These are phyloP conservation scores for Nematolebias whitei DNA, from an alignment of 2,113 vertebrate genomes.

Conservation along the genomic window DNA sequence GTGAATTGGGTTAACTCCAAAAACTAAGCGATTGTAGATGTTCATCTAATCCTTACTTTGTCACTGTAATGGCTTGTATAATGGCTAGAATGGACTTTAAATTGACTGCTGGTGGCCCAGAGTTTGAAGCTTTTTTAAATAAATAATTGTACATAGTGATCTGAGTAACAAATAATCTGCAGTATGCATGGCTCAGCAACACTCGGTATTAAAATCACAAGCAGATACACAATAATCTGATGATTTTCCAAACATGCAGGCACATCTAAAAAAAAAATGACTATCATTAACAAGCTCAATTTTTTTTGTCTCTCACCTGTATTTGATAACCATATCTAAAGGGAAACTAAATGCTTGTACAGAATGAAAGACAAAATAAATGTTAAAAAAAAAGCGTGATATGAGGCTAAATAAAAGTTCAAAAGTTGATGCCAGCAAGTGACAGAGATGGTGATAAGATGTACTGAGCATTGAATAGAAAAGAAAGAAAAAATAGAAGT, in stretches of 20 bases:
- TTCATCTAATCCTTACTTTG: too few species aligned
- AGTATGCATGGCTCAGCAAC: conserved; percentile 14
- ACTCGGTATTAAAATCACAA: conserved; percentile 11
- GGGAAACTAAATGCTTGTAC: conserved; percentile 10
- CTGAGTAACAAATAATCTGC: conserved; percentile 27
- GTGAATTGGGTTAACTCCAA: too few species aligned
- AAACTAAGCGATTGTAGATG: too few species aligned
- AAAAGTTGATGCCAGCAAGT: conserved; percentile 17
- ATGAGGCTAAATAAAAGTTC: conserved; percentile 12
- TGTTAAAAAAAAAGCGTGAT: conserved; percentile 1
- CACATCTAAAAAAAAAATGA: too few species aligned
- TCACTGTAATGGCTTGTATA: conserved; percentile 60
- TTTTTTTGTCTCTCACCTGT: too few species aligned
- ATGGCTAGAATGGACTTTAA: conserved; percentile 63
- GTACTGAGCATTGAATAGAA: background rate
- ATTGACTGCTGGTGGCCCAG: conserved; percentile 53
- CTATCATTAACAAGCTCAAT: too few species aligned
- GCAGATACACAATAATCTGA: conserved; percentile 1
- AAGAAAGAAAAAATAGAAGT: background rate
- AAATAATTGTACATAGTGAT: conserved; percentile 39
- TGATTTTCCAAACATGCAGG: conserved; percentile 4
- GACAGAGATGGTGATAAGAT: conserved; percentile 13
- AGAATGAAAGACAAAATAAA: conserved; percentile 7
- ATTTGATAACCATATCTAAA: background rate
- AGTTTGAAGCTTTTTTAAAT: conserved; percentile 42